Base-by-base conservation (phyloP, 2,888 invertebrate genomes). In the Dysmachus trigonus region DNA sequence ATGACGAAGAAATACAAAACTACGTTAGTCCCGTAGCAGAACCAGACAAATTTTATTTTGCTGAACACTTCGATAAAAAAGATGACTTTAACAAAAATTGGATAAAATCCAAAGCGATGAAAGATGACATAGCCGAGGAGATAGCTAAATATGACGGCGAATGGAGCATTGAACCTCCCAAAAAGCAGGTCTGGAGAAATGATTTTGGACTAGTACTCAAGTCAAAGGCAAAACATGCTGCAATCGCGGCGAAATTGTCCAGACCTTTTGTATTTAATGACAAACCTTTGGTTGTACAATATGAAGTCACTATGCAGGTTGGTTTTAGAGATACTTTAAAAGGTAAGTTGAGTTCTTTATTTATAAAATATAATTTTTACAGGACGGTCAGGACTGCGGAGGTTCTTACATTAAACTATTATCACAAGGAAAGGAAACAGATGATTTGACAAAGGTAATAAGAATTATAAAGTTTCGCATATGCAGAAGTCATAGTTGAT, bases 341-440 rank as follows among this genome's bases (percentile, higher is more conserved):
- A 27, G 62, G 0, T 62, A 22, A 62, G 8, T 74, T 86, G 2
- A n/a, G 53, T 74, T 22, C 53, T 22, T 62, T 1, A 3, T 22
- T 62, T 62, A 4, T 81, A 22, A 47, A 47, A 51, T 53, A 53
- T 41, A 83, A 27, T 71, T 72, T 84, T 87, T 86, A 88, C 95
- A 99, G 94, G 98, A 98, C 90, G 99, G 98, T 0, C 98, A 98
- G 93, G 99, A 99, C 92, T 99, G 99, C 92, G 99, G 99, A 74
- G 99, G 99, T 10, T 98, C 99, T 8, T 99, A 99, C 92, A 93
- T 99, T 79, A 99, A 99, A 92, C 94, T 99, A 74, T 93, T 99
- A 22, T 96, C 97, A 13, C 94, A 95, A 33, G 95, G 95, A 86
- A 93, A 94, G 73, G 93, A 94, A 76, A 92, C 94, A 41, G 94